These are phyloP conservation scores for Phymastichus coffea DNA, from an alignment of 1,140 invertebrate genomes.

Conservation along the genomic window DNA sequence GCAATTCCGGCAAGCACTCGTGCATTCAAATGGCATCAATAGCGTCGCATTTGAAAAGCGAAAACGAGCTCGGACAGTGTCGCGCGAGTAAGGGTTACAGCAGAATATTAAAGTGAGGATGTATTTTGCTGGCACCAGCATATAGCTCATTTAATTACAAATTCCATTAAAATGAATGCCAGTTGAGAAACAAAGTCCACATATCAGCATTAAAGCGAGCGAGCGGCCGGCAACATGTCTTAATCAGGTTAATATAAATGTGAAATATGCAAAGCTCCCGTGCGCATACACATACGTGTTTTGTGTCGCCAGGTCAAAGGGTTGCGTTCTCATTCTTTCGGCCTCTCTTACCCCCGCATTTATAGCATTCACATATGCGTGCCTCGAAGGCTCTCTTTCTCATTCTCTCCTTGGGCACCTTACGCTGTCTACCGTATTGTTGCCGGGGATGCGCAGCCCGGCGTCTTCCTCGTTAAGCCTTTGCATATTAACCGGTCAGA, in stretches of 20 bases:
- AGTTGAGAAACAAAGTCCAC: conserved; percentile 58
- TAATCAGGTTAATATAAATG: conserved; percentile 61
- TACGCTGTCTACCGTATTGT: no score
- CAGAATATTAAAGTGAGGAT: neutral
- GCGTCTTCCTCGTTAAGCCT: conserved; percentile 49
- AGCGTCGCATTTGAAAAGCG: no score
- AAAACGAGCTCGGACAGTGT: no score
- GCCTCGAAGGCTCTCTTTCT: no score
- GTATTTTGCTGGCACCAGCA: neutral
- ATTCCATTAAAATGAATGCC: conserved; percentile 58
- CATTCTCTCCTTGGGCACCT: no score
- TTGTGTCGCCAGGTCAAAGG: conserved; percentile 18
- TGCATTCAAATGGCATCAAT: no score
- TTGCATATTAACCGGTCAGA: conserved; percentile 44
- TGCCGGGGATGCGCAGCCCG: conserved; percentile 44
- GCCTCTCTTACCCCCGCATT: neutral
- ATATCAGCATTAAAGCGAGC: conserved; percentile 54
- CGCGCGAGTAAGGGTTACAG: no score
- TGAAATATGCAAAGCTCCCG: conserved; percentile 54
- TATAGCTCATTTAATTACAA: conserved; percentile 56
- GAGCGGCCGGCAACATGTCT: conserved; percentile 49
- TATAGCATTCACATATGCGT: neutral
- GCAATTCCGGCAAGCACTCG: no score
- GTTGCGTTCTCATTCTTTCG: neutral
- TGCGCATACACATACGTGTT: neutral